Conservation (phyloP, 1,140 invertebrate genomes). For the Zaprionus gabonicus region DNA sequence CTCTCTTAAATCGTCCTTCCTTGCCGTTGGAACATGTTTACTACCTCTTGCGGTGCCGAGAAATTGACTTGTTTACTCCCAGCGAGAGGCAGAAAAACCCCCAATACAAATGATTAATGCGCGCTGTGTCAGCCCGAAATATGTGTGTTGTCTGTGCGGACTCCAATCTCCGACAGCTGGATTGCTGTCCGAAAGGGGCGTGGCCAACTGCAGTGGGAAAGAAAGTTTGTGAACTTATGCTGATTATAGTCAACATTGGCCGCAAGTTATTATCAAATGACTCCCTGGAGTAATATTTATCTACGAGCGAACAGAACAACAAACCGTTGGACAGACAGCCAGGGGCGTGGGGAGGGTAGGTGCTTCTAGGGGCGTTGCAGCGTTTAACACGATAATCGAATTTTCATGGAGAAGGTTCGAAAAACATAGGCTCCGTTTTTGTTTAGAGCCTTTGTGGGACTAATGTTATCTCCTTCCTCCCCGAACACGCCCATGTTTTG, state of each 20-base stretch:
- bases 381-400: constrained; percentile 78
- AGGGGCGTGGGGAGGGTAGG: constrained; percentile 1
- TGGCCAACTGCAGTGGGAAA: constrained; percentile 42
- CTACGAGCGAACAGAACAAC: constrained; percentile 29
- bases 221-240: constrained; percentile 75
- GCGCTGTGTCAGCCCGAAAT: constrained; percentile 73
- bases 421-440: constrained; percentile 17
- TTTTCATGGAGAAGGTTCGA: constrained; percentile 40
- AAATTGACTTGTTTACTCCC: constrained; percentile 74
- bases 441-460: constrained; percentile 61
- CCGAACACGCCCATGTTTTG: constrained; percentile 42
- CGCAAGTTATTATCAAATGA: constrained; percentile 83
- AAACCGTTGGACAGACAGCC: constrained; percentile 11
- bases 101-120: constrained; percentile 77
- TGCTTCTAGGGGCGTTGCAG: constrained; percentile 32
- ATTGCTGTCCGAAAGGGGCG: constrained; percentile 33
- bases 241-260: constrained; percentile 76
- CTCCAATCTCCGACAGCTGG: neutral
- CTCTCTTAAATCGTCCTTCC: constrained; percentile 31
- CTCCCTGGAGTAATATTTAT: constrained; percentile 79
- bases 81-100: constrained; percentile 37
- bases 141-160: constrained; percentile 60
- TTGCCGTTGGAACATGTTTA: constrained; percentile 10
- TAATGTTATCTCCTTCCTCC: constrained; percentile 28
- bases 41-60: constrained; percentile 26